A percentile compares a stretch with the other conserved stretches of the same genome.
These are phyloP conservation scores for Chascanopsetta lugubris DNA, from an alignment of 2,113 vertebrate species.

Conservation along the genomic window DNA sequence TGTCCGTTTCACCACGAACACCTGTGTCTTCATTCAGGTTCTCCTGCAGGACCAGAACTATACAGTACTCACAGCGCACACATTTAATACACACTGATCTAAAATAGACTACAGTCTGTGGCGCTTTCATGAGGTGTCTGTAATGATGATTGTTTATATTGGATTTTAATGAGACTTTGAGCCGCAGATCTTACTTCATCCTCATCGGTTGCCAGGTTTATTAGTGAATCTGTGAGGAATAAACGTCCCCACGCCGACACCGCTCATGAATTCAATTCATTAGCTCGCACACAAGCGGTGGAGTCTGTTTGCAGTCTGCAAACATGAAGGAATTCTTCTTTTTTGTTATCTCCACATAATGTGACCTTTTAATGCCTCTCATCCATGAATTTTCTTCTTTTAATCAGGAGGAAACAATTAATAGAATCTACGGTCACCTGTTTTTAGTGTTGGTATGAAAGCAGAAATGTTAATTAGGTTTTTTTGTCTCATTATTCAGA, in stretches of 20 bases:
- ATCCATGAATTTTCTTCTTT: neutral
- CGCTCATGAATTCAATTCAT: conserved; percentile 15
- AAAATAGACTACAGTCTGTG: conserved; percentile 11
- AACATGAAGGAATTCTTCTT: conserved; percentile 15
- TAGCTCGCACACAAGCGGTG: neutral
- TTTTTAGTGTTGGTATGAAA: too few relatives aligned
- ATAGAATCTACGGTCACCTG: too few relatives aligned
- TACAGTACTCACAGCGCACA: neutral
- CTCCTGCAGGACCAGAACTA: neutral
- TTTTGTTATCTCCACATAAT: conserved; percentile 3
- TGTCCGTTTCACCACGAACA: conserved; percentile 3
- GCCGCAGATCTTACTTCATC: conserved; percentile 14
- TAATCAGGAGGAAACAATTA: conserved; percentile 15
- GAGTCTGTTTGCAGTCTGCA: neutral
- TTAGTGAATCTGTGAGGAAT: conserved; percentile 8
- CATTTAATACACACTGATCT: conserved; percentile 14
- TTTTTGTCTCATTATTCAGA: too few relatives aligned
- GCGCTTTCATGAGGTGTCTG: conserved; percentile 49
- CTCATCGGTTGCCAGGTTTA: neutral
- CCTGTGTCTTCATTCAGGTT: neutral
- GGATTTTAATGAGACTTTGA: conserved; percentile 25
- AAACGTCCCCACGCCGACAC: conserved; percentile 26
- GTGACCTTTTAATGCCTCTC: neutral
- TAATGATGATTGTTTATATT: conserved; percentile 34
- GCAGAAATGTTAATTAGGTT: too few relatives aligned